phyloP scores from a whole-genome alignment of 2,888 invertebrate species.

The Apotomis capreana region DNA sequence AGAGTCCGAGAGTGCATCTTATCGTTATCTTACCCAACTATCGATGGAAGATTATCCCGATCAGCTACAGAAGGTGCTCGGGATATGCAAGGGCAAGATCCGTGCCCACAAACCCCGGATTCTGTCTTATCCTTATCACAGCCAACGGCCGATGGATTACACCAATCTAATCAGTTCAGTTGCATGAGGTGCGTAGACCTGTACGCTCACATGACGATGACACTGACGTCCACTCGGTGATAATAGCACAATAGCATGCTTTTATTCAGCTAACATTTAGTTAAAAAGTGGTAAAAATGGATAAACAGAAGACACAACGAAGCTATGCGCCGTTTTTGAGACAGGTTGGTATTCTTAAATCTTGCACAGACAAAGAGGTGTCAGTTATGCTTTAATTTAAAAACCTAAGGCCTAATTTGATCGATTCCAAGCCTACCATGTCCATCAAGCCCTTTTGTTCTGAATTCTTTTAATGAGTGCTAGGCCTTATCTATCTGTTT shows the following conservation, averaged over 20 bases:
- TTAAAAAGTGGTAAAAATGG: constrained; percentile 40
- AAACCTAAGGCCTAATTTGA: too few relatives aligned
- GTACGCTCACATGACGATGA: background rate
- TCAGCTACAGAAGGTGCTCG: background rate
- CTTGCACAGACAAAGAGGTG: background rate
- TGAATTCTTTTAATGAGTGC: too few relatives aligned
- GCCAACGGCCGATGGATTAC: background rate
- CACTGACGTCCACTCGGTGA: background rate
- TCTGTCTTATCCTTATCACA: background rate
- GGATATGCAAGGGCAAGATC: background rate
- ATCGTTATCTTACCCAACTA: too few relatives aligned
- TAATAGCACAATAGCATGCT: constrained; percentile 9
- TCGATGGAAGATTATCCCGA: too few relatives aligned
- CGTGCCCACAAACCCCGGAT: background rate
- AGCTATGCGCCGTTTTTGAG: constrained; percentile 54
- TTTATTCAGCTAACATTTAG: background rate
- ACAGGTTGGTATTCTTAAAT: constrained; percentile 46
- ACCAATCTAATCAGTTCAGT: background rate
- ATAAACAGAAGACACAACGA: constrained; percentile 24
- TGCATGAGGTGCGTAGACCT: background rate
- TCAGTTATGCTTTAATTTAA: too few relatives aligned
- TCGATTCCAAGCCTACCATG: too few relatives aligned
- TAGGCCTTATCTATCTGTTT: too few relatives aligned
- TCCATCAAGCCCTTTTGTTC: too few relatives aligned
- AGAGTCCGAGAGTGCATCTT: too few relatives aligned